Evolutionary conservation across 2,888 invertebrate genomes (phyloP), one percentile per base, ranked within the genome.

Genomic region (Lasioglossum calceatum): DNA sequence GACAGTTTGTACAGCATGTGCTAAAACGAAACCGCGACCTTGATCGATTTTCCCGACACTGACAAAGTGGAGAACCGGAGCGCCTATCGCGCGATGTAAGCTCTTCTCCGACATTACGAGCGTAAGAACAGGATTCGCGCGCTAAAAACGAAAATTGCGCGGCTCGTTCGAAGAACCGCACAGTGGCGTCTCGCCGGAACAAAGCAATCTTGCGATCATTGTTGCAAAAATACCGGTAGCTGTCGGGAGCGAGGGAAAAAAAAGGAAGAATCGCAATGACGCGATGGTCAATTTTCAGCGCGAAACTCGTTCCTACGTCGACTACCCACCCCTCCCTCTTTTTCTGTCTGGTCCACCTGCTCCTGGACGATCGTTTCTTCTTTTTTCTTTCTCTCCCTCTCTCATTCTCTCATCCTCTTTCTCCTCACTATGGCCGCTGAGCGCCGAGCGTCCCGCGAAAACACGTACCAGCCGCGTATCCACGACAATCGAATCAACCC

Each of bases 341-440:
- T 87, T 78, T 85, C 83, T 76, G 84, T 79, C 78, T 83, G 87
- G 82, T 91, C 87, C 92, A 89, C 89, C 91, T 90, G 90, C 90
- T 91, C 90, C 78, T 84, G 84, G 61, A 54, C 86, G 84, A 84
- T 90, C 88, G 77, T 91, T 85, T 82, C 82, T 90, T 84, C 83
- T 77, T 61, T 73, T 82, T 83, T 81, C 44, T 54, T 71, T 82
- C 23, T 70, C 19, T 42, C 36, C 39, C 10, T 36, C 16, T 72
- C n/a, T 71, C 44, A 27, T 44, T 72, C 47, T 23, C 61, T 14
- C 61, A 2, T 64, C 32, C 61, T 39, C 44, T 72, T 23, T 71
- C 44, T 47, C 44, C 32, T 14, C 36, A 4, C 27, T 19, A 42
- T 77, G 76, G 79, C 50, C 84, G 82, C 84, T 64, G 78, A 87